A percentile compares a stretch with the other conserved stretches of the same genome.
Conservation (phyloP, 2,797 vertebrate species). For the Sebastes miniatus region DNA sequence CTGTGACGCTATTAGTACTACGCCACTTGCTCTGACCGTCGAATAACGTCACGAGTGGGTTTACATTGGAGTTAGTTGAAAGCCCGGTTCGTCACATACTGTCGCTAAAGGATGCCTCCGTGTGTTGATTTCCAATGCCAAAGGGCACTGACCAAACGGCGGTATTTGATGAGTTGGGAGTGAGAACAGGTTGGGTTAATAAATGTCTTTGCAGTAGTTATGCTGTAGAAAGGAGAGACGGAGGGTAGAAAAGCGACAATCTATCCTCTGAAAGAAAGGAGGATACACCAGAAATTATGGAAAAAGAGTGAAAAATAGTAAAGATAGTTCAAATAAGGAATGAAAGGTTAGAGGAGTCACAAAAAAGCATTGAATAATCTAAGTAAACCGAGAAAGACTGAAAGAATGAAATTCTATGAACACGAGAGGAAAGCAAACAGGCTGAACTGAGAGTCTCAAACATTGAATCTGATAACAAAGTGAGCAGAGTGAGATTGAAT, state of each 20-base stretch:
- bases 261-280: background rate
- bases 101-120: no score
- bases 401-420: constrained; percentile 9
- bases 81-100: no score
- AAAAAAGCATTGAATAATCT: background rate
- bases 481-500: constrained; percentile 19
- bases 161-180: no score
- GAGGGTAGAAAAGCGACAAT: background rate
- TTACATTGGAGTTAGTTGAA: no score
- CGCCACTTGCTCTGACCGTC: no score
- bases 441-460: constrained; percentile 17
- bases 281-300: background rate
- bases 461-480: constrained; percentile 28
- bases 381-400: background rate
- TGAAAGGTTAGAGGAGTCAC: background rate
- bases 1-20: no score
- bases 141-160: no score
- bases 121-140: no score
- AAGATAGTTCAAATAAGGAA: background rate
- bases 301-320: background rate
- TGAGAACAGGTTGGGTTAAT: background rate
- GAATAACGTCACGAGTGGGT: accelerated
- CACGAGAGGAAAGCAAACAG: constrained; percentile 15
- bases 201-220: background rate
- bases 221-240: background rate